Conservation (phyloP, 2,797 vertebrate species). For the Chelonia mydas region DNA sequence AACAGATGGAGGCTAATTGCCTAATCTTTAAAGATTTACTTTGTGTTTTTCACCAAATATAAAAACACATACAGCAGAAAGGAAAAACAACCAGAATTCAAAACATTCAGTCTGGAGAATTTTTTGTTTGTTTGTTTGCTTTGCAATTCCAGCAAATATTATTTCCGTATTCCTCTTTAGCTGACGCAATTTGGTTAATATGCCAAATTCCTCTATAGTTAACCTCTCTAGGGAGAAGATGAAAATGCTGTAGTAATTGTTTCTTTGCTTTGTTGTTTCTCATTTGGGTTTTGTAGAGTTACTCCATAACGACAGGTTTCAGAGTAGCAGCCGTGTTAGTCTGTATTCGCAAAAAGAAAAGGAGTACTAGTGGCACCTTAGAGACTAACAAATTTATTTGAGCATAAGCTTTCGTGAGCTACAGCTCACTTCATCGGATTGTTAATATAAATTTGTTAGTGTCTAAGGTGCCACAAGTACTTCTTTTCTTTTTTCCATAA, state of each 20-base stretch:
- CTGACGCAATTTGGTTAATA: not conserved
- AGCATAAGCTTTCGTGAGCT: too few species aligned
- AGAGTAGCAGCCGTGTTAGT: too few species aligned
- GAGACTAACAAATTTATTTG: too few species aligned
- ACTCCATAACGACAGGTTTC: not conserved
- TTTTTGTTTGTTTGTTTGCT: not conserved
- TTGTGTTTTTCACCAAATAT: not conserved
- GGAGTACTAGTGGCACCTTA: too few species aligned
- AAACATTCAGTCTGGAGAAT: not conserved
- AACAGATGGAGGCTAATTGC: not conserved
- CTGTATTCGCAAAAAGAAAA: too few species aligned
- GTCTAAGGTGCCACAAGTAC: too few species aligned
- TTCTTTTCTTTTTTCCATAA: not conserved
- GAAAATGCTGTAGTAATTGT: accelerated
- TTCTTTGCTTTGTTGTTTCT: not conserved
- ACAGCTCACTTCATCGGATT: too few species aligned
- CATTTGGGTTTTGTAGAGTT: not conserved
- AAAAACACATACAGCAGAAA: not conserved
- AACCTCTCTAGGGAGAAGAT: not conserved
- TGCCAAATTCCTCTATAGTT: not conserved
- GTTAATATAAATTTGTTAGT: too few species aligned
- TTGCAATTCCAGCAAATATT: not conserved
- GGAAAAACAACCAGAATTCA: accelerated
- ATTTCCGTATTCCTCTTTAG: not conserved
- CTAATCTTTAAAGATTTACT: slow-evolving; percentile 1